Evolutionary conservation across 23 tunicate species (phyloP), one percentile per base, ranked within the genome.

Genomic region (Aplidium turbinatum): DNA sequence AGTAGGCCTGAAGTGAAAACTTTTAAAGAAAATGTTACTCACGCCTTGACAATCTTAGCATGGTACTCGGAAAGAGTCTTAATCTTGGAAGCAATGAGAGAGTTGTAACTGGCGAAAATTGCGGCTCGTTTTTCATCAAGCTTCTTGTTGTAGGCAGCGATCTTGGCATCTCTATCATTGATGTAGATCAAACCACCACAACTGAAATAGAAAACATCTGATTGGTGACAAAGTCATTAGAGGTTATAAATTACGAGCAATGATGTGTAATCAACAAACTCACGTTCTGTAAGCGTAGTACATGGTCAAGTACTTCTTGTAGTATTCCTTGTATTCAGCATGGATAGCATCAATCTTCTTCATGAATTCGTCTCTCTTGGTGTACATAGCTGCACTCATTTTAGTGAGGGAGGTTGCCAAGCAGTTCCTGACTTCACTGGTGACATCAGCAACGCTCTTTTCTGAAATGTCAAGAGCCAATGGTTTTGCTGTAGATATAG

Each of bases 241-340:
- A n/a, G n/a, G n/a, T n/a, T n/a, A n/a, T n/a, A n/a, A n/a, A n/a
- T n/a, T n/a, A n/a, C n/a, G n/a, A n/a, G n/a, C n/a, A n/a, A n/a
- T n/a, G n/a, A n/a, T n/a, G n/a, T n/a, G n/a, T n/a, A n/a, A n/a
- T n/a, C n/a, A n/a, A n/a, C 35, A 33, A 1, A 65, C 75, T 78
- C 66, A 78, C 83, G 23, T 35, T 25, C 35, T 33, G 75, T 61
- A 76, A 33, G 64, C 45, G 82, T 76, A 76, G 58, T 33, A 76
- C 40, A 32, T 38, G 71, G 33, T 33, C 31, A 76, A 30, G 60
- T 57, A 76, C 46, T 76, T 62, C 82, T 62, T 76, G 72, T 27
- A 61, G 36, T 48, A 31, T 24, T 28, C 40, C 60, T 56, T 61
- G 72, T 42, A 76, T 62, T 76, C 58, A 33, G 48, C 48, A 72